Percentiles rank a stretch among this genome's conserved stretches.
Conservation (phyloP, 2,797 vertebrate species). For the Morus bassanus region DNA sequence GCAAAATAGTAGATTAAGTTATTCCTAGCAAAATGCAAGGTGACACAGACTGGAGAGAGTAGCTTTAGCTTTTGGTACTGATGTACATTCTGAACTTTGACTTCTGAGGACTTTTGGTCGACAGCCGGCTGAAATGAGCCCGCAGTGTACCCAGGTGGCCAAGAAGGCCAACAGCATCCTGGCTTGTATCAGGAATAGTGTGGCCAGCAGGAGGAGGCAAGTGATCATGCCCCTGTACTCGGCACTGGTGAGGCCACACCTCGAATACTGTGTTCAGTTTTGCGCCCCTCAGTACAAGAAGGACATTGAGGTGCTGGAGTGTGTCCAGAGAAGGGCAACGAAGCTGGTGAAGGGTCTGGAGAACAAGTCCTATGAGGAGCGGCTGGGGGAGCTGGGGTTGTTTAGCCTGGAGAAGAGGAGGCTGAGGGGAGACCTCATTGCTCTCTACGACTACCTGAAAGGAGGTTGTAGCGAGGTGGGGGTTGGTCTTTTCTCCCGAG, state of each 20-base stretch:
- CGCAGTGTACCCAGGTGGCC: background rate
- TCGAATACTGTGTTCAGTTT: background rate
- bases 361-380: background rate
- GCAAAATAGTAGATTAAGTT: background rate
- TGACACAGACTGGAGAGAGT: background rate
- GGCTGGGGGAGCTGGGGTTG: background rate
- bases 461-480: background rate
- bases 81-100: background rate
- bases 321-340: background rate
- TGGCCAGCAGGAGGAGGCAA: background rate
- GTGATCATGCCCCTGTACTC: background rate
- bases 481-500: background rate
- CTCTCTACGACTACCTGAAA: background rate
- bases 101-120: background rate
- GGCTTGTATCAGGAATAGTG: background rate
- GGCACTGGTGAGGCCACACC: background rate
- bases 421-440: background rate
- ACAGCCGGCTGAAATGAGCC: background rate
- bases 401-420: background rate
- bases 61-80: background rate
- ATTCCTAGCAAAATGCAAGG: background rate
- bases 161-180: background rate
- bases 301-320: background rate
- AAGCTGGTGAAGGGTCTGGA: background rate
- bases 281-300: background rate